Conservation (phyloP, 2,113 vertebrate genomes). For the Ailurus styani region DNA sequence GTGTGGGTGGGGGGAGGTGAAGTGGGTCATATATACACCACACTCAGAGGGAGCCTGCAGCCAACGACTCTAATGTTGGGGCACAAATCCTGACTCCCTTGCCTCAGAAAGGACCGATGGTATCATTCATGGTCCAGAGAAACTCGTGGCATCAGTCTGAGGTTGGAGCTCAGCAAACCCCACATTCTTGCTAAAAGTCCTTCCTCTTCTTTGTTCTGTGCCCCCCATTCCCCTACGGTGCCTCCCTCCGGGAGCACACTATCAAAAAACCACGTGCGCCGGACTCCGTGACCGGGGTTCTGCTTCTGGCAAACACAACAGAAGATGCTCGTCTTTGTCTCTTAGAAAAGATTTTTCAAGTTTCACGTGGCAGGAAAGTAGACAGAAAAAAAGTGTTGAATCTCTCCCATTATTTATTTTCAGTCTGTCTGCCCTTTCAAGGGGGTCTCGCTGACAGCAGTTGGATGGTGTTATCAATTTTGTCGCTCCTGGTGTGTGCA, state of each 20-base stretch:
- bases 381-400: background rate
- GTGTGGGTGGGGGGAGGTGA: background rate
- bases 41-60: background rate
- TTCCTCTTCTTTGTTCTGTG: accelerated
- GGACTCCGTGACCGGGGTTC: background rate
- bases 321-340: background rate
- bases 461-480: no score
- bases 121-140: background rate
- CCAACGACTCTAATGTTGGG: background rate
- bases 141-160: background rate
- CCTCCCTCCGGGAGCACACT: background rate
- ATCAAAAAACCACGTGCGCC: background rate
- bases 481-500: background rate
- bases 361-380: background rate
- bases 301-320: background rate
- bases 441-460: background rate
- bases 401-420: background rate
- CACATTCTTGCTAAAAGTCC: background rate
- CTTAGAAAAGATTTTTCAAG: background rate
- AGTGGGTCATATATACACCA: background rate
- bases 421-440: background rate
- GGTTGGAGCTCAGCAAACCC: background rate
- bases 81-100: background rate
- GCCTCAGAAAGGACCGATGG: background rate
- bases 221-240: accelerated